phyloP scores from a whole-genome alignment of 2,797 vertebrate genomes.

The Triplophysa yarkandensis region DNA sequence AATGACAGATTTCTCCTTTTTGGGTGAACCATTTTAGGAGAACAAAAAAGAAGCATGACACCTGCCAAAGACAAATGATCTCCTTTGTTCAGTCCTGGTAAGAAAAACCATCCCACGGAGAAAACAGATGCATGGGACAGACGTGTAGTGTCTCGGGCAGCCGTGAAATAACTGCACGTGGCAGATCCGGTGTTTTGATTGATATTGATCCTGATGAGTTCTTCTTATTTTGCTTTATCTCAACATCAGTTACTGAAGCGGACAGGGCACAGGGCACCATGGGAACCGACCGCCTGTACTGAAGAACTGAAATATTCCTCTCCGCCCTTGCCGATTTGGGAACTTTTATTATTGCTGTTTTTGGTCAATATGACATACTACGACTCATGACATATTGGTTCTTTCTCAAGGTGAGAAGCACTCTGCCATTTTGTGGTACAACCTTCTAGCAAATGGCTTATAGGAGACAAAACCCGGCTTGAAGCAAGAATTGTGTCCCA shows the following conservation, averaged over 20 bases:
- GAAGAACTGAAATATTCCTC: constrained; percentile 4
- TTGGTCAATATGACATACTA: background rate
- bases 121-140: background rate
- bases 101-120: constrained; percentile 10
- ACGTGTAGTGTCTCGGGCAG: constrained; percentile 28
- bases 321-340: constrained; percentile 7
- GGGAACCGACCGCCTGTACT: constrained; percentile 7
- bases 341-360: constrained; percentile 1
- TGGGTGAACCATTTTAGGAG: background rate
- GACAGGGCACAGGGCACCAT: constrained; percentile 3
- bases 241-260: constrained; percentile 40
- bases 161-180: constrained; percentile 73
- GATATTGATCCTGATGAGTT: constrained; percentile 71
- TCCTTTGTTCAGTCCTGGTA: constrained; percentile 9
- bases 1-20: background rate
- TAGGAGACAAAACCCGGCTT: background rate
- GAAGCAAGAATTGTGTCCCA: background rate
- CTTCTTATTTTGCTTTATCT: constrained; percentile 41
- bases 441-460: background rate
- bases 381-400: constrained; percentile 7
- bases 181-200: constrained; percentile 77
- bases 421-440: background rate
- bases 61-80: background rate
- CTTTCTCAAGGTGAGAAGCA: background rate
- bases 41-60: background rate